A percentile compares a stretch with the other conserved stretches of the same genome.
phyloP scores from a whole-genome alignment of 35 echinoderm and acorn worm species.

The Ophiothrix spiculata region DNA sequence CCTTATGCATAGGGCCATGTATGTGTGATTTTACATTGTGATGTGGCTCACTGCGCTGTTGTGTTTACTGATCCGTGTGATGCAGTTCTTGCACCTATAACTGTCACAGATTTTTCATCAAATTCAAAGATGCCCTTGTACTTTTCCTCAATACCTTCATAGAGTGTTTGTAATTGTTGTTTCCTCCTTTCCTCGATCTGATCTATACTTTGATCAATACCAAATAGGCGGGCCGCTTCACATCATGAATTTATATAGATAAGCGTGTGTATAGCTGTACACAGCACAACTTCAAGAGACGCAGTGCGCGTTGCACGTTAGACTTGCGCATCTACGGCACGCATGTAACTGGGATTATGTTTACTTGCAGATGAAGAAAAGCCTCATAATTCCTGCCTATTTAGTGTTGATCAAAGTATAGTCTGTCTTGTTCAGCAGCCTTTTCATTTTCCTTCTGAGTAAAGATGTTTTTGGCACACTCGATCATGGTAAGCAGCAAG shows the following conservation, averaged over 20 bases:
- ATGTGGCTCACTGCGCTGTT: background rate
- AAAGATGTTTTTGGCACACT: background rate
- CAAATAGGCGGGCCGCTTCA: too few species aligned
- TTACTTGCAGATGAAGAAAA: too few species aligned
- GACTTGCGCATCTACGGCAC: too few species aligned
- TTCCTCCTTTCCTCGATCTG: background rate
- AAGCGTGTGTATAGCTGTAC: too few species aligned
- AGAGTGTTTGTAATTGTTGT: background rate
- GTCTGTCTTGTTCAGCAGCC: background rate
- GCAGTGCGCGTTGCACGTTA: too few species aligned
- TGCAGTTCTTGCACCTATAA: background rate
- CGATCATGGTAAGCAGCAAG: background rate
- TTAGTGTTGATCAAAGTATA: too few species aligned
- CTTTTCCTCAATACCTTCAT: background rate
- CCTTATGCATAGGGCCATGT: background rate
- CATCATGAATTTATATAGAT: too few species aligned
- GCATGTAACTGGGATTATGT: too few species aligned
- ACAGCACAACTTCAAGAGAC: too few species aligned
- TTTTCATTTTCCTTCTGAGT: background rate
- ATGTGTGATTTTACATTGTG: background rate
- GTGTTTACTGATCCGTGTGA: background rate
- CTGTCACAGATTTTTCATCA: background rate
- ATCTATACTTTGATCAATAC: too few species aligned
- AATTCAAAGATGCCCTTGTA: background rate
- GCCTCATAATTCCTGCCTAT: too few species aligned